phyloP scores from a whole-genome alignment of 2,113 vertebrate species.

The human (Homo sapiens) region DNA sequence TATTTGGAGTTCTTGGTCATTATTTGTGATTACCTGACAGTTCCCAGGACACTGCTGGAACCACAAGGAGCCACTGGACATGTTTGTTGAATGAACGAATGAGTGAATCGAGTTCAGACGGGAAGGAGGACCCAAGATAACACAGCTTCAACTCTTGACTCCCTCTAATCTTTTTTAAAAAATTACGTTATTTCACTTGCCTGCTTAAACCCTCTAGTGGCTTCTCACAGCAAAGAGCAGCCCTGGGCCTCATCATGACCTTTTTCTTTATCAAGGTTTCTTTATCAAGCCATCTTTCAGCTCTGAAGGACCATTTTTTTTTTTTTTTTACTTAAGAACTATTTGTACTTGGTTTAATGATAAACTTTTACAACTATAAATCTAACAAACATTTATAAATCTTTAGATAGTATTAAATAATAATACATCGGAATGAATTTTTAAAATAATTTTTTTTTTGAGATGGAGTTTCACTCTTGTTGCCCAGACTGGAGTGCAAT shows the following conservation, averaged over 20 bases:
- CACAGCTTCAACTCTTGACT: background rate
- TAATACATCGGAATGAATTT: background rate
- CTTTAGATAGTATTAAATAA: slow-evolving; percentile 8
- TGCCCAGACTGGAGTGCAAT: too few relatives aligned
- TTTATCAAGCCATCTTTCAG: background rate
- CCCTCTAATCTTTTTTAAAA: background rate
- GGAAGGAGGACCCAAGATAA: background rate
- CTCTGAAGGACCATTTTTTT: background rate
- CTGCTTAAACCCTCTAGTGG: background rate
- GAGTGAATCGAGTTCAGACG: background rate
- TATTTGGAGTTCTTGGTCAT: background rate
- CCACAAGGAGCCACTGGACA: background rate
- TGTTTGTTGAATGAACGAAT: background rate
- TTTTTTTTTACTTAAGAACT: background rate
- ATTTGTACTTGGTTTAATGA: background rate
- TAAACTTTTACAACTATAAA: background rate
- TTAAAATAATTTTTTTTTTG: background rate
- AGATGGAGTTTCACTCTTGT: too few relatives aligned
- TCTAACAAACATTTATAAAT: background rate
- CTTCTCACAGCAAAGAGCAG: background rate
- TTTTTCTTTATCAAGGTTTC: background rate
- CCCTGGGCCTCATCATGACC: background rate
- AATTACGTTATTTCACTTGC: background rate
- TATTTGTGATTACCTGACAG: background rate
- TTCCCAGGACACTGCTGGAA: background rate